Conservation (phyloP, 2,888 invertebrate species). For the Amphipoea lucens region DNA sequence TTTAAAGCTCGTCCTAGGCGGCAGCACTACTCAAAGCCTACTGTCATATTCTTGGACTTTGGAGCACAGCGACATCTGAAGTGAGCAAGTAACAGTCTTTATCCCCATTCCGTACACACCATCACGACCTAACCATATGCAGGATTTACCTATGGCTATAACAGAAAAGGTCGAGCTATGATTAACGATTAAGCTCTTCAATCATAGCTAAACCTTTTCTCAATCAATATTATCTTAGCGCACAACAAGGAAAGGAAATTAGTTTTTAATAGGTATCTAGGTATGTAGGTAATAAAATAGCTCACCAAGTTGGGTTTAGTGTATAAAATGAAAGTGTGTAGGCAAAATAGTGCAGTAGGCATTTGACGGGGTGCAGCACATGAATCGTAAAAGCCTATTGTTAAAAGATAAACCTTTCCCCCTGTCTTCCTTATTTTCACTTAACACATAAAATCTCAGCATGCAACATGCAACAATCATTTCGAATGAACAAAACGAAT, state of each 20-base stretch:
- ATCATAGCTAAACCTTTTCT: background rate
- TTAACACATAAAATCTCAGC: background rate
- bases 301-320: background rate
- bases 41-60: no score
- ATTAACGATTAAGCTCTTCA: background rate
- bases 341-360: background rate
- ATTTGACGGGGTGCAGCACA: background rate
- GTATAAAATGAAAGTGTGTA: background rate
- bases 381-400: background rate
- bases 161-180: background rate
- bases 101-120: no score
- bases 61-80: no score
- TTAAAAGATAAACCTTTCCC: background rate
- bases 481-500: no score
- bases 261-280: background rate
- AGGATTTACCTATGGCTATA: background rate
- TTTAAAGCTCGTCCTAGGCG: background rate
- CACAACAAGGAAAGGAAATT: background rate
- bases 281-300: background rate
- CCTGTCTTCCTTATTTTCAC: background rate
- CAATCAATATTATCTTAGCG: background rate
- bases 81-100: no score
- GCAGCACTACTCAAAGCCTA: background rate
- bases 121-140: background rate
- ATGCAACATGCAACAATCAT: no score